These are phyloP conservation scores for Chionis minor DNA, from an alignment of 2,113 vertebrate species.

Conservation along the genomic window DNA sequence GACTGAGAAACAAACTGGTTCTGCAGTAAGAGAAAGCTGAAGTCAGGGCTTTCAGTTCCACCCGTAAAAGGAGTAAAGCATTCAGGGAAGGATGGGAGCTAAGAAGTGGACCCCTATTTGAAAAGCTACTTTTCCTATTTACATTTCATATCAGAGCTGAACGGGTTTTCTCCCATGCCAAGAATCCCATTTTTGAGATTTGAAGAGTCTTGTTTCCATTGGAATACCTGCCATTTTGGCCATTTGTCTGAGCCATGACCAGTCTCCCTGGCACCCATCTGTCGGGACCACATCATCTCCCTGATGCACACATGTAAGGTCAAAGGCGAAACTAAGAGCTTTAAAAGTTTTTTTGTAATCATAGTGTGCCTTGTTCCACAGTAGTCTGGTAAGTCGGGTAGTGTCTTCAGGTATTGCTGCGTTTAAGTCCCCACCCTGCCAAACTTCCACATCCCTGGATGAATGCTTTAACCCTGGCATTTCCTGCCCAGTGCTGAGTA, in stretches of 20 bases:
- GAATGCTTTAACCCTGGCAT: background rate
- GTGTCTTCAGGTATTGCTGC: background rate
- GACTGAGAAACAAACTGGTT: background rate
- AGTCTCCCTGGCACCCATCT: background rate
- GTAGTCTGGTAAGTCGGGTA: background rate
- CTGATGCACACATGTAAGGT: background rate
- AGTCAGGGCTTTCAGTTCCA: background rate
- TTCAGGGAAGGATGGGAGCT: background rate
- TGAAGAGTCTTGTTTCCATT: background rate
- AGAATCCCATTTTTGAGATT: background rate
- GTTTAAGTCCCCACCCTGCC: background rate
- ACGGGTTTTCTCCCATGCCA: background rate
- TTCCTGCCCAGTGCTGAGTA: background rate
- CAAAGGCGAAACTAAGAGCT: background rate
- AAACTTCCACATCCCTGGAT: background rate
- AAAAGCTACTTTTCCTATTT: background rate
- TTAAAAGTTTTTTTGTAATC: background rate
- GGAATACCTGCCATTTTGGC: background rate
- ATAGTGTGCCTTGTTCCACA: background rate
- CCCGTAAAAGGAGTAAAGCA: background rate
- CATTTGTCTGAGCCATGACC: background rate
- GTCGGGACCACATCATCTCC: accelerated
- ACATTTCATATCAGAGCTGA: background rate
- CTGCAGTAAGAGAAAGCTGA: background rate
- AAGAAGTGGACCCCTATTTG: background rate